These are phyloP conservation scores for Lasioglossum pauxillum DNA, from an alignment of 2,888 invertebrate species.

Conservation along the genomic window DNA sequence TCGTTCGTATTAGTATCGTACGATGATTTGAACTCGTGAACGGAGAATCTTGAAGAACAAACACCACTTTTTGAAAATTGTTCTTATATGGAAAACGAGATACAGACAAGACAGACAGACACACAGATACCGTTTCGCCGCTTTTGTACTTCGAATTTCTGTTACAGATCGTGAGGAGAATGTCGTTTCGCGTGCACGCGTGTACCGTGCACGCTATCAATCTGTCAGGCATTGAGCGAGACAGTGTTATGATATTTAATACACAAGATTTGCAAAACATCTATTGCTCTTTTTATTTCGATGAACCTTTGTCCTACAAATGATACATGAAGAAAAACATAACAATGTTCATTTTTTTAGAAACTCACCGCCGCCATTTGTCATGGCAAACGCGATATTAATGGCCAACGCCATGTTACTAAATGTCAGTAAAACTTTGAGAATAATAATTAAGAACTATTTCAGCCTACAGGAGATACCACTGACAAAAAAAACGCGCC, in stretches of 20 bases:
- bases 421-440: too few species aligned
- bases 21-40: not conserved
- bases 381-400: too few species aligned
- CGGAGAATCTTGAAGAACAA: not conserved
- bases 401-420: too few species aligned
- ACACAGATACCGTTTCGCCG: slow-evolving; percentile 20
- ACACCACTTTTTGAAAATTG: not conserved
- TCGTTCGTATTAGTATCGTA: not conserved
- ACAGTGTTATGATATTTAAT: slow-evolving; percentile 78
- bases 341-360: not conserved
- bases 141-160: slow-evolving; percentile 40
- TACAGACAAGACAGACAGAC: not conserved
- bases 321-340: not conserved
- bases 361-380: too few species aligned
- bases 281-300: not conserved
- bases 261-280: slow-evolving; percentile 76
- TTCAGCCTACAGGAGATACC: too few species aligned
- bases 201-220: slow-evolving; percentile 75
- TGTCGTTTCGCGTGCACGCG: slow-evolving; percentile 58
- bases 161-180: slow-evolving; percentile 34
- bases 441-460: too few species aligned
- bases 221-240: slow-evolving; percentile 77
- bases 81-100: not conserved
- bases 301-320: not conserved
- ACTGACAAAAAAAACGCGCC: too few species aligned